Base-by-base conservation (phyloP, 2,888 invertebrate species). In the Calephelis perditalis region DNA sequence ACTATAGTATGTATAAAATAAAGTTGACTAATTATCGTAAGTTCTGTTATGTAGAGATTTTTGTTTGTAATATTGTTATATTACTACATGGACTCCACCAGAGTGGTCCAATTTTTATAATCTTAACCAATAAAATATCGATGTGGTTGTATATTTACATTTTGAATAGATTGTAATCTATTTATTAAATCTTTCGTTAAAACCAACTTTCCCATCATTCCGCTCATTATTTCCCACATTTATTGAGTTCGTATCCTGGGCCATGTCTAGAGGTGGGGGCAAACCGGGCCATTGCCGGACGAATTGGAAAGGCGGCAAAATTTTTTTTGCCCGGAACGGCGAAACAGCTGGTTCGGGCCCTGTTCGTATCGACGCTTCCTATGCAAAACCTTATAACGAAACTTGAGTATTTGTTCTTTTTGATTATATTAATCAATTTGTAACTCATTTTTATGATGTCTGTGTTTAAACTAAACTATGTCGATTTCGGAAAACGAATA, bases 101-200 rank as follows among this genome's bases (percentile, higher is more conserved):
- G 79, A 78, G 84, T 79, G 89, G 89, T 87, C 89, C 89, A 90
- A 88, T 90, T 90, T 89, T 90, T 89, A 89, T 90, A 90, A 89
- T 82, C 86, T 89, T n/a, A 89, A 90, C 89, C 88, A 90, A 88
- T 89, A 87, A 88, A 89, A 86, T 89, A 88, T 89, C 82, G 87
- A 90, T 89, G 88, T 90, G 89, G 88, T 89, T 90, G 89, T 90
- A 87, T 86, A 89, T 89, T 89, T 88, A 87, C 86, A 88, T 86
- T 87, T 88, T 86, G 76, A 86, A 87, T 86, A 87, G 85, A 87
- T 86, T 89, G 84, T 87, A 84, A 82, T 82, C 79, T 87, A 89
- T 89, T 89, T 88, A 88, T 86, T 88, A 84, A 84, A 86, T 86
- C 79, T 87, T 88, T 85, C 82, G 86, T 86, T 88, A 73, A 78